Conservation (phyloP, 2,797 vertebrate genomes). For the Coregonus ussuriensis region DNA sequence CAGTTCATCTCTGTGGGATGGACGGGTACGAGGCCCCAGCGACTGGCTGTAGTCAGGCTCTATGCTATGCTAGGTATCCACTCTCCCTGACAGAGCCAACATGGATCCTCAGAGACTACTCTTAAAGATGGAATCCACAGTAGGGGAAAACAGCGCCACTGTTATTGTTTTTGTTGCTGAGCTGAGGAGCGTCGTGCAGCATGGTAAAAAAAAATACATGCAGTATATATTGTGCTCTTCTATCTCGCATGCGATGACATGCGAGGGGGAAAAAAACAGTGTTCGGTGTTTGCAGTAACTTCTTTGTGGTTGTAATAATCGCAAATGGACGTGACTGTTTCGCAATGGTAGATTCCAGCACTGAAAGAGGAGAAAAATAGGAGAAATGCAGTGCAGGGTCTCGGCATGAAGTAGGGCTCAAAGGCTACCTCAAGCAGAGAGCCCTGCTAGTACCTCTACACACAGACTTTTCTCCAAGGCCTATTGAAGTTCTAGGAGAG, state of each 20-base stretch:
- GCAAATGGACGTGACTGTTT: not conserved
- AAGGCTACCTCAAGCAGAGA: slow-evolving; percentile 38
- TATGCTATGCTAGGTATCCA: slow-evolving; percentile 47
- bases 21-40: slow-evolving; percentile 33
- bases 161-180: too few relatives aligned
- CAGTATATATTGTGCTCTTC: too few relatives aligned
- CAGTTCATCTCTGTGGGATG: slow-evolving; percentile 54
- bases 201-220: too few relatives aligned
- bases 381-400: slow-evolving; percentile 50
- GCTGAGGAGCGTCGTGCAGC: too few relatives aligned
- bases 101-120: slow-evolving; percentile 41
- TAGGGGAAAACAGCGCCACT: too few relatives aligned
- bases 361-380: slow-evolving; percentile 15
- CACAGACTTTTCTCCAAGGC: slow-evolving; percentile 23
- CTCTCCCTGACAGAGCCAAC: slow-evolving; percentile 42
- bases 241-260: too few relatives aligned
- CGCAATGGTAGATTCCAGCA: slow-evolving; percentile 28
- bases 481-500: slow-evolving; percentile 34
- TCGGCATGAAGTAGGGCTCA: slow-evolving; percentile 47
- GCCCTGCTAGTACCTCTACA: slow-evolving; percentile 24
- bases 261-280: too few relatives aligned
- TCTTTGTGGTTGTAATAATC: too few relatives aligned
- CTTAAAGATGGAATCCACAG: slow-evolving; percentile 31
- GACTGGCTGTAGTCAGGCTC: slow-evolving; percentile 46
- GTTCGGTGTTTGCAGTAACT: too few relatives aligned